Conservation (phyloP, 2,888 invertebrate genomes). For the Gymnosoma rotundatum region DNA sequence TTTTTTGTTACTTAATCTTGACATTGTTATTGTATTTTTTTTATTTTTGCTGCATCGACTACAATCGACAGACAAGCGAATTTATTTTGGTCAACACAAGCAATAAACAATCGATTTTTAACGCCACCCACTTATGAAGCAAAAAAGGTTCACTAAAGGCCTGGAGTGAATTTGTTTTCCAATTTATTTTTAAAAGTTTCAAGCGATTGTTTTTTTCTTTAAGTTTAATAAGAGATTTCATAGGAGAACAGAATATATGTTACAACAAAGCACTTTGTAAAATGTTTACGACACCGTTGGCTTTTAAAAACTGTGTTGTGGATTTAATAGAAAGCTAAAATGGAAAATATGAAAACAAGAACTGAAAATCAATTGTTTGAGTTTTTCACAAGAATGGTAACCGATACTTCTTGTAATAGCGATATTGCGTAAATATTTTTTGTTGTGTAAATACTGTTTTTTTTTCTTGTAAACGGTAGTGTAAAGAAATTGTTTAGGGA, state of each 20-base stretch:
- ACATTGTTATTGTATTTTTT: background rate
- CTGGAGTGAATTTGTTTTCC: constrained; percentile 7
- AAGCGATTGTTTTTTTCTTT: background rate
- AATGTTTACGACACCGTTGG: background rate
- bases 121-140: background rate
- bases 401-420: no score
- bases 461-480: no score
- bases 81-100: background rate
- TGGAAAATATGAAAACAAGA: no score
- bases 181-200: background rate
- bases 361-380: no score
- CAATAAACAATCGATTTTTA: constrained; percentile 26
- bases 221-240: background rate
- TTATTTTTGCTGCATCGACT: background rate
- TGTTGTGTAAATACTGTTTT: no score
- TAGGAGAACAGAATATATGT: background rate
- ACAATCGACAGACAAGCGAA: background rate
- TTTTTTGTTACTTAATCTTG: constrained; percentile 1
- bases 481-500: no score
- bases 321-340: background rate
- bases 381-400: no score
- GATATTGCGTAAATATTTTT: no score
- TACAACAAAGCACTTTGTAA: no score
- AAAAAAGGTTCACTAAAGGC: constrained; percentile 1
- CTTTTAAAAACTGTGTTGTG: background rate